Base-by-base conservation (phyloP, 2,113 vertebrate species). In the Hystrix brachyura region DNA sequence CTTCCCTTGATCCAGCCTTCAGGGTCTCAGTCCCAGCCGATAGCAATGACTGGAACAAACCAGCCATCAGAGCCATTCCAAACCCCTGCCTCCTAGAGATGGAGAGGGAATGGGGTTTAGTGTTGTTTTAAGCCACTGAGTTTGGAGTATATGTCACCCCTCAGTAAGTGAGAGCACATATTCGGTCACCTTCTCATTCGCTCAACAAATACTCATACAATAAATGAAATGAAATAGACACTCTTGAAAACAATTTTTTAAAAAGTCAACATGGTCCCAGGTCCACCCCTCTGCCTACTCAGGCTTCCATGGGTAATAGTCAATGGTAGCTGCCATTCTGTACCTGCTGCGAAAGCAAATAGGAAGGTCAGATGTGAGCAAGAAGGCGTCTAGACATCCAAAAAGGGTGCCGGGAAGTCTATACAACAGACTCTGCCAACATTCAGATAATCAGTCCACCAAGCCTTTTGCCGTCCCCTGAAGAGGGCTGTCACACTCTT, bases 321-420 rank as follows among this genome's bases (percentile, higher is more conserved):
- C 84, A 96, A 96, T 94, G 95, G 78, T 76, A 93, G 90, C 97
- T 96, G 96, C 90, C 81, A 96, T 90, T 82, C 76, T 92, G 55
- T 48, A 90, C 85, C 96, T 88, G 25, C 94, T 97, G 60, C 38
- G 91, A 98, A 98, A 97, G 98, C 82, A 95, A 91, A 87, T 78
- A 76, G 69, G 34, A 67, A 95, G 64, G 60, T 32, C 67, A 83
- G 46, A 93, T 91, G 81, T 90, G 91, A 90, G 18, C 27, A 64
- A n/a, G n/a, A 85, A 90, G 34, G 38, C 18, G 60, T 38, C 55
- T 34, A n/a, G 93, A 89, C 0, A 80, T 17, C 74, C 71, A 84
- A n/a, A 38, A 96, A 93, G 95, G 59, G 92, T 29, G 48, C 88
- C 92, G 67, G 95, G 86, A 95, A 84, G 64, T 95, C 90, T 92